Conservation (phyloP, 2,888 invertebrate species). For the Cordilura impudica region DNA sequence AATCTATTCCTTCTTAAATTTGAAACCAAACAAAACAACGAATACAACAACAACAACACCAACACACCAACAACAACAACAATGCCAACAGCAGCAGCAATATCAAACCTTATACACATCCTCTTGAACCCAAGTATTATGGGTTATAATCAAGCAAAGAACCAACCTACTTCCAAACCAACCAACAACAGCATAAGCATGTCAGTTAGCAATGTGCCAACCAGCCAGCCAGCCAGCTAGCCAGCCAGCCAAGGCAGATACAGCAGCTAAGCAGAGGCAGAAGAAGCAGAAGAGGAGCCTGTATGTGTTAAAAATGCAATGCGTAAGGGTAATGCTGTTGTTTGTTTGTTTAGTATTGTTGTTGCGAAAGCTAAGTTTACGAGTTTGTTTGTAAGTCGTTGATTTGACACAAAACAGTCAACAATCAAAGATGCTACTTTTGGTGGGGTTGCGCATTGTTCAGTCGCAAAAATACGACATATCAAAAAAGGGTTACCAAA, state of each 20-base stretch:
- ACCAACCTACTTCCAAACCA: not conserved
- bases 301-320: slow-evolving; percentile 28
- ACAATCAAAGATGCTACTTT: slow-evolving; percentile 17
- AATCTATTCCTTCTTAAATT: slow-evolving; percentile 47
- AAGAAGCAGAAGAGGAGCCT: no score
- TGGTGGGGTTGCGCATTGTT: not conserved
- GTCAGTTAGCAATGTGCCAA: no score
- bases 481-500: not conserved
- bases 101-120: slow-evolving; percentile 32
- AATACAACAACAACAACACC: no score
- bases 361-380: not conserved
- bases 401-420: slow-evolving; percentile 46
- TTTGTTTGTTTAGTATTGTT: slow-evolving; percentile 1
- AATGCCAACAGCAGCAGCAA: slow-evolving; percentile 27
- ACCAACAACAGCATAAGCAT: no score
- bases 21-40: slow-evolving; percentile 35
- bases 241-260: slow-evolving; percentile 10
- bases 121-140: not conserved
- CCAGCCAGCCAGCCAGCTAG: not conserved
- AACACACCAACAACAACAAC: slow-evolving; percentile 1
- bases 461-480: not conserved
- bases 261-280: slow-evolving; percentile 13
- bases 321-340: slow-evolving; percentile 39
- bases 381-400: slow-evolving; percentile 8
- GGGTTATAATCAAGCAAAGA: slow-evolving; percentile 1